These are phyloP conservation scores for Protobothrops flavoviridis DNA, from an alignment of 2,113 vertebrate species.

Conservation along the genomic window DNA sequence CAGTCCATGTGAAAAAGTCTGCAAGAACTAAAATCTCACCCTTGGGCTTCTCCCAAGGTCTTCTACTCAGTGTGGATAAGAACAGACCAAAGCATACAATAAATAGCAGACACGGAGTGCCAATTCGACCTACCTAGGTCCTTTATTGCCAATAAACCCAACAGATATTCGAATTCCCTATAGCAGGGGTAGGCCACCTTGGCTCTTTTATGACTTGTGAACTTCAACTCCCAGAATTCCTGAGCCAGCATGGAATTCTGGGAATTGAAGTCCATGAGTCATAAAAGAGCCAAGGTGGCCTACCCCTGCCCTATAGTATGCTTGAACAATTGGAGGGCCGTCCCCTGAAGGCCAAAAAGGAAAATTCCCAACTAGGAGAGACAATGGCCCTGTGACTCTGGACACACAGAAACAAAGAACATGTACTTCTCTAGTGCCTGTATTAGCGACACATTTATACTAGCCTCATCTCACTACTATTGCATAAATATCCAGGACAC, in stretches of 20 bases:
- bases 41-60: background rate
- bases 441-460: background rate
- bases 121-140: background rate
- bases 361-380: background rate
- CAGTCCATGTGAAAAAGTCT: background rate
- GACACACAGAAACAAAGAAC: background rate
- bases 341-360: background rate
- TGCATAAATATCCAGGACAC: background rate
- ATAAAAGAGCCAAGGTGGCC: too few relatives aligned
- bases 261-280: too few relatives aligned
- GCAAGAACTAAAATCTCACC: background rate
- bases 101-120: background rate
- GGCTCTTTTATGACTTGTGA: too few relatives aligned
- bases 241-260: too few relatives aligned
- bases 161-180: background rate
- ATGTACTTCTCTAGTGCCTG: background rate
- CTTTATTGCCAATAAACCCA: background rate
- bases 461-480: background rate
- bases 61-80: background rate
- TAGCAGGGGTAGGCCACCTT: too few relatives aligned
- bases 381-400: background rate
- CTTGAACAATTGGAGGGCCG: background rate
- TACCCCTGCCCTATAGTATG: background rate
- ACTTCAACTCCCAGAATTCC: too few relatives aligned
- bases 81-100: background rate